Percentiles rank a stretch among this genome's conserved stretches.
Conservation (phyloP, 2,797 vertebrate genomes). For the Pyrrhura leucotis region DNA sequence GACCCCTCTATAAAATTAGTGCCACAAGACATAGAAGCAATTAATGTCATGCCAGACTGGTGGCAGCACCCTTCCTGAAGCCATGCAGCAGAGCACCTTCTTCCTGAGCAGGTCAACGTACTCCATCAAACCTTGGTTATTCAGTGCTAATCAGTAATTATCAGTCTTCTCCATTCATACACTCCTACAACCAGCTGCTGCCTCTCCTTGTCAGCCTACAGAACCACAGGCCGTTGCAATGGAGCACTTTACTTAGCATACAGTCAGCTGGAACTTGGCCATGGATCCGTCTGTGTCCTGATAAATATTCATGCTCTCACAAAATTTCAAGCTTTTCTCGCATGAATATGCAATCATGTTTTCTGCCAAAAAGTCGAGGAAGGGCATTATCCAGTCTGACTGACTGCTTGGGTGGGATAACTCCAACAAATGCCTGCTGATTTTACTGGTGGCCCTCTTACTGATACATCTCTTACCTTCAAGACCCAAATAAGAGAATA, state of each 20-base stretch:
- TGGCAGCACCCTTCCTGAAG: background rate
- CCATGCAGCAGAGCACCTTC: background rate
- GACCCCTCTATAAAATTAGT: background rate
- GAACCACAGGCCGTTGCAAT: background rate
- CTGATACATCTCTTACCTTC: background rate
- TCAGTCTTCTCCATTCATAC: background rate
- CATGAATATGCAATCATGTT: background rate
- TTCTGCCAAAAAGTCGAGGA: background rate
- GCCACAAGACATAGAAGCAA: background rate
- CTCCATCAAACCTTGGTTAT: background rate
- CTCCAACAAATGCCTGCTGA: background rate
- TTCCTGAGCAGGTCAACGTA: rapidly evolving
- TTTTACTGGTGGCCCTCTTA: background rate
- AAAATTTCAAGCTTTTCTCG: background rate
- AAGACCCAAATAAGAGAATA: background rate
- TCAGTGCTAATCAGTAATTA: background rate
- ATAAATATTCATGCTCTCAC: background rate
- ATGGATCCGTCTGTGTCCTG: background rate
- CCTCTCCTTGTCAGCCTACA: background rate
- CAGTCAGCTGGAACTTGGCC: background rate
- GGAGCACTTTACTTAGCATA: background rate
- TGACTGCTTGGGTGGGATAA: background rate
- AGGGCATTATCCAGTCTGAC: background rate
- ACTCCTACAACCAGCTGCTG: background rate
- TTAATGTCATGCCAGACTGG: background rate